Evolutionary conservation across 2,113 vertebrate species (phyloP).

Genomic region (Ovibos moschatus): DNA sequence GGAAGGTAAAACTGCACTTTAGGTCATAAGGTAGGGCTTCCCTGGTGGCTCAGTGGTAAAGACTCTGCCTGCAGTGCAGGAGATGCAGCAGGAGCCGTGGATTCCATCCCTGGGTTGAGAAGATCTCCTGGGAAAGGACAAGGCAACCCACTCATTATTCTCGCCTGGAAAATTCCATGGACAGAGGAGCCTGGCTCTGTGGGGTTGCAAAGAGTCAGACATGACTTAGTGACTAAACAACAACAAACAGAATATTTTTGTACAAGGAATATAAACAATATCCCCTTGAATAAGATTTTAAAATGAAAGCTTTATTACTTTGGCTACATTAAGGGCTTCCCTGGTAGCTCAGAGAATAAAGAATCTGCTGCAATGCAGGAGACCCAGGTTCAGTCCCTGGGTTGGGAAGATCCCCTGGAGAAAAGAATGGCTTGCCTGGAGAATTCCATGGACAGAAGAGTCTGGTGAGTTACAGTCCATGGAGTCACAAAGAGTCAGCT

Average conservation of each 20-base stretch:
- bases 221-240: neutral
- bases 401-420: neutral
- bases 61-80: neutral
- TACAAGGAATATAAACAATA: neutral
- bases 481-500: neutral
- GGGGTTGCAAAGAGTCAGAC: neutral
- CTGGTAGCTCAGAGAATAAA: neutral
- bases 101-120: neutral
- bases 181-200: neutral
- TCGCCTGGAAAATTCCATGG: neutral
- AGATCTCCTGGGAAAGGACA: neutral
- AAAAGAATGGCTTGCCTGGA: neutral
- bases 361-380: neutral
- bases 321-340: neutral
- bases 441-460: neutral
- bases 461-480: neutral
- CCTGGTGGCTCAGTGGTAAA: neutral
- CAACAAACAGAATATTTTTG: neutral
- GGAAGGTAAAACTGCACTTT: neutral
- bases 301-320: neutral
- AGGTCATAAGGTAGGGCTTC: neutral
- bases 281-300: neutral
- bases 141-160: neutral
- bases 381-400: neutral
- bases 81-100: neutral